Evolutionary conservation across 2,113 vertebrate species (phyloP), one percentile per base, ranked within the genome.

Genomic region (Macaca nemestrina): DNA sequence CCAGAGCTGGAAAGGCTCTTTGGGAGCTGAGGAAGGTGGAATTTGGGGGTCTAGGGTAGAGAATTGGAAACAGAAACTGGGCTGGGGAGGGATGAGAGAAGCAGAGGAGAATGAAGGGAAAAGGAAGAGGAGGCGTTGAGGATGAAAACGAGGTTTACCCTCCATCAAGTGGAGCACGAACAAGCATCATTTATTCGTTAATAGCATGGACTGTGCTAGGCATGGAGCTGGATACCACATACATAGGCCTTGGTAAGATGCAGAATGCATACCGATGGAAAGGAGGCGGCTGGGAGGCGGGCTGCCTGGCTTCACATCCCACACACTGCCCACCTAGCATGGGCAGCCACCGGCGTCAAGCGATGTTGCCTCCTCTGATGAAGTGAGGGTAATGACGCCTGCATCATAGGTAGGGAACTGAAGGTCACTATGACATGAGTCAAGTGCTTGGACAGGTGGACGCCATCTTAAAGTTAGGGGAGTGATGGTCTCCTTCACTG

Each of bases 401-500:
- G 14, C 1, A 16, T 50, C 27, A 30, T 6, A 5, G 52, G 3
- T n/a, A 9, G 30, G n/a, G n/a, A 14, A 4, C 23, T 27, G 7
- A 16, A 61, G 68, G 9, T 5, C 43, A 43, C 79, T 52, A 2
- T 1, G 57, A 32, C 38, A 17, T 1, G 8, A 12, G 38, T 2
- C 38, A 16, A 25, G 80, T 2, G 67, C 27, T 20, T 9, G 18
- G 40, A 12, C 61, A 27, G 55, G 40, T 27, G 75, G 76, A 6
- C 0, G 0, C 81, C 61, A 27, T 22, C 32, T 25, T 25, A 6
- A 64, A 30, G 20, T 35, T 14, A n/a, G 64, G 43, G 12, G 9
- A 48, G 7, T 0, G 8, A 78, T 0, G 0, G 2, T 5, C 40
- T 55, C 32, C 32, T 18, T 52, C 4, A 14, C 7, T 23, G 8